Percentiles rank a stretch among this genome's conserved stretches.
These are phyloP conservation scores for Amphimallon solstitiale DNA, from an alignment of 2,888 invertebrate species.

Conservation along the genomic window DNA sequence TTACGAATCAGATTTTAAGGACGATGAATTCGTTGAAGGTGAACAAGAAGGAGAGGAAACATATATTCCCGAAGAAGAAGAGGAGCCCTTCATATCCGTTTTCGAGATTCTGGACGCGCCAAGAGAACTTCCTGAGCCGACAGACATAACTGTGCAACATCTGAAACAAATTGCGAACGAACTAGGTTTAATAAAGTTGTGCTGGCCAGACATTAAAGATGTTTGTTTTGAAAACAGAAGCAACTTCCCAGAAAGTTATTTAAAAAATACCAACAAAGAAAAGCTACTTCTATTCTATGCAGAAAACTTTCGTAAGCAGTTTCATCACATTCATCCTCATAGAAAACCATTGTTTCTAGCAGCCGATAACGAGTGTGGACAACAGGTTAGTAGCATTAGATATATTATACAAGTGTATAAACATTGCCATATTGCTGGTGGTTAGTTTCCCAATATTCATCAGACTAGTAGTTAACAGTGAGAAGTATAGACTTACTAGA, in stretches of 20 bases:
- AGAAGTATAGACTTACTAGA: too few species aligned
- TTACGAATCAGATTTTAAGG: not conserved
- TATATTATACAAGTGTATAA: not conserved
- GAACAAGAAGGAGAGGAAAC: not conserved
- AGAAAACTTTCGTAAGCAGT: constrained; percentile 82
- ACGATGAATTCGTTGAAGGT: constrained; percentile 10
- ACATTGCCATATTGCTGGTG: too few species aligned
- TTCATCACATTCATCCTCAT: constrained; percentile 67
- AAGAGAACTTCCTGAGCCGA: constrained; percentile 54
- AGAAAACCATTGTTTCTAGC: constrained; percentile 76
- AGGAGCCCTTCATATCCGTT: constrained; percentile 53
- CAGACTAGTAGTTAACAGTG: too few species aligned
- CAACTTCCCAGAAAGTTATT: constrained; percentile 74
- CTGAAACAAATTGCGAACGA: constrained; percentile 70
- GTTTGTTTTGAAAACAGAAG: constrained; percentile 69
- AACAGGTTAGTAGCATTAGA: constrained; percentile 68
- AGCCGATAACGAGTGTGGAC: constrained; percentile 79
- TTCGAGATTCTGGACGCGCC: constrained; percentile 58
- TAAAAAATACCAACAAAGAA: constrained; percentile 75
- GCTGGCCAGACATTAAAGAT: constrained; percentile 70
- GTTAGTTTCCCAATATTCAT: too few species aligned
- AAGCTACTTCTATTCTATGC: constrained; percentile 76
- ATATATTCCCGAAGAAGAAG: constrained; percentile 48
- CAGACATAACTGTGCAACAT: constrained; percentile 64
- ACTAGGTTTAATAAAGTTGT: constrained; percentile 69